Conservation (phyloP, 2,113 vertebrate species). For the Centropus bengalensis region DNA sequence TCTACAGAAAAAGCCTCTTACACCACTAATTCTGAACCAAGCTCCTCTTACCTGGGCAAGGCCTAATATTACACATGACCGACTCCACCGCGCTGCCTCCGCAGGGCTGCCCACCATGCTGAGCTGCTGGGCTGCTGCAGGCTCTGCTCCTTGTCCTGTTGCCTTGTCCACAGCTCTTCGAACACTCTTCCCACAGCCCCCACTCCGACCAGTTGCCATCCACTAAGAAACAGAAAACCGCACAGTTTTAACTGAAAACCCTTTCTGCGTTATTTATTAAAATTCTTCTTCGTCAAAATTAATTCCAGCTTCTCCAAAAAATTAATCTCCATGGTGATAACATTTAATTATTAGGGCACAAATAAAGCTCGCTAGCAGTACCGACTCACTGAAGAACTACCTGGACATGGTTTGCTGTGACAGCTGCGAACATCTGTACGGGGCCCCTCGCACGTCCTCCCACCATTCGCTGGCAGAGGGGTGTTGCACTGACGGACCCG, state of each 20-base stretch:
- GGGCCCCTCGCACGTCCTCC: slow-evolving; percentile 81
- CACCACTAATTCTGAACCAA: background rate
- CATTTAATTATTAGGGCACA: background rate
- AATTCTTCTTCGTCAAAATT: background rate
- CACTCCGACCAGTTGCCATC: slow-evolving; percentile 94
- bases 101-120: slow-evolving; percentile 85
- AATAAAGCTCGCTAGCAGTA: background rate
- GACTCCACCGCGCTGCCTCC: slow-evolving; percentile 85
- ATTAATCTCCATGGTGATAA: background rate
- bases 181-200: slow-evolving; percentile 94
- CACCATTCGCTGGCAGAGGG: slow-evolving; percentile 91
- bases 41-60: slow-evolving; percentile 87
- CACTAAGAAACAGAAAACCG: slow-evolving; percentile 74
- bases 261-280: rapidly evolving
- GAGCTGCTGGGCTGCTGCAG: slow-evolving; percentile 85
- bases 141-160: slow-evolving; percentile 89
- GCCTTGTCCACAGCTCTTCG: slow-evolving; percentile 89
- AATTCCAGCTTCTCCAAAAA: background rate
- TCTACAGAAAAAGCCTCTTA: background rate
- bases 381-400: slow-evolving; percentile 54
- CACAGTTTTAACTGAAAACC: background rate
- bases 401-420: slow-evolving; percentile 88
- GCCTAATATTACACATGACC: slow-evolving; percentile 85
- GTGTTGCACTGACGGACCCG: slow-evolving; percentile 87
- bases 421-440: slow-evolving; percentile 81